phyloP scores from a whole-genome alignment of 2,113 vertebrate species.

The Corythaixoides concolor region DNA sequence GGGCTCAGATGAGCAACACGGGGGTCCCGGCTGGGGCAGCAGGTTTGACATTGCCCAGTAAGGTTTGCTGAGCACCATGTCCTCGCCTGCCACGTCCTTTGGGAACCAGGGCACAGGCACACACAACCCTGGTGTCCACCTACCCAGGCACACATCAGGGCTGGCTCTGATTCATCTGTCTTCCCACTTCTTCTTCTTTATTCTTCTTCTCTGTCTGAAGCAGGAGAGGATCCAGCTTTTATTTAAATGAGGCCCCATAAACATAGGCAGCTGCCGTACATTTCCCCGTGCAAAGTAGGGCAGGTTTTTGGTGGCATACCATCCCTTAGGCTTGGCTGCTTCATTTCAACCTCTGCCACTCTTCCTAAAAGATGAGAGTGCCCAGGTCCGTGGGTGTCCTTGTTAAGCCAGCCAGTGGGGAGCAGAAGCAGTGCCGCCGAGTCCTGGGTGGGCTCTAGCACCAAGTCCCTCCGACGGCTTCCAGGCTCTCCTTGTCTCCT shows the following conservation, averaged over 20 bases:
- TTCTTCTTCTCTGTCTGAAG: constrained; percentile 2
- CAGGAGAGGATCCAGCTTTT: not conserved
- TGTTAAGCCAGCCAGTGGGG: not conserved
- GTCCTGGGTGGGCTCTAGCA: too few species aligned
- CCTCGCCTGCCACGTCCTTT: not conserved
- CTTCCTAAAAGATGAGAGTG: not conserved
- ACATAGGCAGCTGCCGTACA: not conserved
- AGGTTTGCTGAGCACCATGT: not conserved
- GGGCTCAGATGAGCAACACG: not conserved
- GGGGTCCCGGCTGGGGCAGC: not conserved
- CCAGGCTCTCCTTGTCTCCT: not conserved
- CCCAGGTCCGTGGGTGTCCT: not conserved
- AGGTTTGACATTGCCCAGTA: not conserved
- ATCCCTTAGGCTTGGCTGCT: not conserved
- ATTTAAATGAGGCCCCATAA: not conserved
- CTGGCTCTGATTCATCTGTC: constrained; percentile 18
- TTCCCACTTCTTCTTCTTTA: constrained; percentile 5
- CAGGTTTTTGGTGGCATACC: not conserved
- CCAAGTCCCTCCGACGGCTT: not conserved
- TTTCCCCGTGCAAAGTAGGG: not conserved
- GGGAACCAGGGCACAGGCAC: not conserved
- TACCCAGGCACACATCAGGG: not conserved
- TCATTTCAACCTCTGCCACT: not conserved
- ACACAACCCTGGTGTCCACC: not conserved
- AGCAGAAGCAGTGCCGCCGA: not conserved